Evolutionary conservation across 2,113 vertebrate species (phyloP), one percentile per base, ranked within the genome.

Genomic region (Eubucco bourcierii): DNA sequence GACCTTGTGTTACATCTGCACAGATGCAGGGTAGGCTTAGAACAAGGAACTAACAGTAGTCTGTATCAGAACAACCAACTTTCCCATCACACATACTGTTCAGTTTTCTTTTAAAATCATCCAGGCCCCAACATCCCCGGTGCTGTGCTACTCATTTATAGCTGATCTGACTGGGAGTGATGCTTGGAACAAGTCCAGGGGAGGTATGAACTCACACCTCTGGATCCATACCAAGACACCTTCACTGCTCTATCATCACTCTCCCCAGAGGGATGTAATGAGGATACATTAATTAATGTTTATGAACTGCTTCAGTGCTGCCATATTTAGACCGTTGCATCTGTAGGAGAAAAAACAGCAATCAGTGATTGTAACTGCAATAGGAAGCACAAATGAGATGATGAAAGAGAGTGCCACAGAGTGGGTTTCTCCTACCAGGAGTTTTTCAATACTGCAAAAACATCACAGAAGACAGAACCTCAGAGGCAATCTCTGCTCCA

Each of bases 281-380:
- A 87, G 82, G 65, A 78, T 80, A 33, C 89, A 85, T 80, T 84
- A 96, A 95, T 95, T 89, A 94, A 88, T 75, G 87, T 93, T 94
- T 84, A 84, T 83, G 67, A 95, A 92, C 72, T 80, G 75, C 72
- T 94, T 80, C 89, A 80, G 58, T 88, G 89, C 72, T 82, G 64
- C 61, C 84, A 78, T 93, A 96, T 96, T 96, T 93, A 94, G 84
- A 74, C 56, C 47, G 87, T 44, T 89, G 73, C 67, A 90, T 72
- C 60, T 89, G 68, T n/a, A 89, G 47, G 58, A 87, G n/a, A 9
- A 29, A 89, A 41, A 89, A 25, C 29, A 75, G 31, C 31, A 75
- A 61, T 60, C 68, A 73, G 10, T 27, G 74, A 60, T 80, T 71
- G 23, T 4, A 29, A 53, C 68, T 89, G 78, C 44, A 87, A 74